Percentiles rank a stretch among this genome's conserved stretches.
phyloP scores from a whole-genome alignment of 2,888 invertebrate species.

The Drymonia ruficornis region DNA sequence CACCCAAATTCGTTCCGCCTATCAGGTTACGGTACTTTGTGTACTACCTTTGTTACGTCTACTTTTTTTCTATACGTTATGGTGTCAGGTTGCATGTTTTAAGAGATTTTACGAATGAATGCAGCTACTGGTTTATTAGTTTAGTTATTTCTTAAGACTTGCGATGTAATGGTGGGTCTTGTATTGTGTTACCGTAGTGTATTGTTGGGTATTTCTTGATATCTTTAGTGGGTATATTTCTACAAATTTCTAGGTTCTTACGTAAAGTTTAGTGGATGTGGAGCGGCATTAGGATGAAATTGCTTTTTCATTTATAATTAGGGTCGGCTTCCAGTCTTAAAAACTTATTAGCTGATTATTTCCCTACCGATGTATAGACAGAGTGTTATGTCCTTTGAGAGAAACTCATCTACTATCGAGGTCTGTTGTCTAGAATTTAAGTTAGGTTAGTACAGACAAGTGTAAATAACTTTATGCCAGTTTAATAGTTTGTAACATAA shows the following conservation, averaged over 20 bases:
- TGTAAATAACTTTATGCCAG: too few relatives aligned
- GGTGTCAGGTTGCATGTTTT: slow-evolving; percentile 14
- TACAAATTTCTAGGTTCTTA: neutral
- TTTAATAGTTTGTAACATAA: too few relatives aligned
- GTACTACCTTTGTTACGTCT: slow-evolving; percentile 23
- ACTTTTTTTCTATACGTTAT: slow-evolving; percentile 7
- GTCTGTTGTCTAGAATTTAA: too few relatives aligned
- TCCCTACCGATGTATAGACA: too few relatives aligned
- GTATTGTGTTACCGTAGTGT: slow-evolving; percentile 29
- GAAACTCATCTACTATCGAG: too few relatives aligned
- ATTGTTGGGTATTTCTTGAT: slow-evolving; percentile 1
- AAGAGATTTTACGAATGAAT: slow-evolving; percentile 23
- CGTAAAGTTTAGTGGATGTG: too few relatives aligned
- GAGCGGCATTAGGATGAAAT: too few relatives aligned
- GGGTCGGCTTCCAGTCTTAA: neutral
- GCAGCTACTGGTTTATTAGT: slow-evolving; percentile 17
- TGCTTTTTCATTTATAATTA: too few relatives aligned
- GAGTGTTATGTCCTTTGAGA: too few relatives aligned
- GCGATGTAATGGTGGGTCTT: slow-evolving; percentile 15
- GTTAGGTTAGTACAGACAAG: too few relatives aligned
- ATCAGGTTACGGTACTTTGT: slow-evolving; percentile 23
- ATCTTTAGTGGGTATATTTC: too few relatives aligned
- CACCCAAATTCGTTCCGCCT: slow-evolving; percentile 8
- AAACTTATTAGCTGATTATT: neutral
- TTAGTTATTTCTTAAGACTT: slow-evolving; percentile 22